Percentiles rank a stretch among this genome's conserved stretches.
Evolutionary conservation across 2,888 invertebrate species (phyloP).

Genomic region (Athalia rosae): DNA sequence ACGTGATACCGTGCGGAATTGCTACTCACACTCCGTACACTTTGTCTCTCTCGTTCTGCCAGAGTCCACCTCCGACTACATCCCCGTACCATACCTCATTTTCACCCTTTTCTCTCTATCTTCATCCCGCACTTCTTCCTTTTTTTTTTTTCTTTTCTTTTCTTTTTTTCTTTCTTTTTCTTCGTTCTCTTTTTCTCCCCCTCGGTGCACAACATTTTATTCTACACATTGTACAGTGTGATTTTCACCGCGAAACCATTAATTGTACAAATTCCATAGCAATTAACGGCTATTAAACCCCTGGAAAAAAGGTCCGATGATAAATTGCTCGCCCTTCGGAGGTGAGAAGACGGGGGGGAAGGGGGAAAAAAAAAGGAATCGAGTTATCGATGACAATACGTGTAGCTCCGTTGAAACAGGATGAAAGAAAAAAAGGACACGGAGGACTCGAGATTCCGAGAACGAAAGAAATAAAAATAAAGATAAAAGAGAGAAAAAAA

Average conservation of each 20-base stretch:
- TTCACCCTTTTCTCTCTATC: background rate
- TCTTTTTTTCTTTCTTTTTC: too few relatives aligned
- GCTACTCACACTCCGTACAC: conserved; percentile 38
- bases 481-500: too few relatives aligned
- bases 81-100: background rate
- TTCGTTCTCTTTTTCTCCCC: background rate
- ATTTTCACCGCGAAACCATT: conserved; percentile 38
- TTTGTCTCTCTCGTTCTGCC: background rate
- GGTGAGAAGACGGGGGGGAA: background rate
- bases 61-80: background rate
- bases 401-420: background rate
- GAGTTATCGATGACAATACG: too few relatives aligned
- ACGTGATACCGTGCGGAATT: conserved; percentile 43
- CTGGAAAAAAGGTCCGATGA: background rate
- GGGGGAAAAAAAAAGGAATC: too few relatives aligned
- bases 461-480: conserved; percentile 14
- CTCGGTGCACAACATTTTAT: background rate
- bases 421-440: conserved; percentile 1
- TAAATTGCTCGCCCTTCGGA: background rate
- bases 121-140: too few relatives aligned
- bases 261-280: conserved; percentile 30
- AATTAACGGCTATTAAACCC: background rate
- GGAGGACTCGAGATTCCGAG: conserved; percentile 14
- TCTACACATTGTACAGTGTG: conserved; percentile 26
- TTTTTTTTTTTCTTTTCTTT: too few relatives aligned